Base-by-base conservation (phyloP, 2,113 vertebrate species). In the Eulemur macaco region DNA sequence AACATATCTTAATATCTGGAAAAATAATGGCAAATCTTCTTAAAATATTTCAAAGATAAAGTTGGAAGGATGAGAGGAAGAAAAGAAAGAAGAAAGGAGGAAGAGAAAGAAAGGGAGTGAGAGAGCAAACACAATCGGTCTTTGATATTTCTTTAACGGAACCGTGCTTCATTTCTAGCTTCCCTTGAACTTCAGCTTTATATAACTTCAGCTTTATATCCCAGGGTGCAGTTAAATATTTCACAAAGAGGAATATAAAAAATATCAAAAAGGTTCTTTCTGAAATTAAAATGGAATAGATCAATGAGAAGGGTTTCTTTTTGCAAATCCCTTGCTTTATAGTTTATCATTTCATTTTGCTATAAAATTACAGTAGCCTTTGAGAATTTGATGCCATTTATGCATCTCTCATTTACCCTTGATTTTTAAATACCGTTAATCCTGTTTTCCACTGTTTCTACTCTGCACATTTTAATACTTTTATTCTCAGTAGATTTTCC, bases 271-370 rank as follows among this genome's bases (percentile, higher is more conserved):
- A 66, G 18, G 1, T 87, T 77, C 69, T 78, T 86, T 63, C 54
- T 81, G 76, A 95, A 94, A 95, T 95, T 95, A 92, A 97, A 96
- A 90, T 85, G 64, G 39, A 69, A 37, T 56, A 78, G 13, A 97
- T 96, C 92, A 96, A 73, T 90, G 42, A 47, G 50, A 86, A 95
- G 17, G 18, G 31, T 66, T 95, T 89, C 23, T 95, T 87, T 68
- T 50, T 92, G 64, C 50, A 96, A 96, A 97, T 96, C 12, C 39
- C 37, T 85, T 76, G 8, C 94, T 95, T 94, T 92, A 54, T 29
- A 87, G 25, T 80, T 73, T 21, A 63, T 89, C 56, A 77, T 95
- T 96, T 95, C 64, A 88, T 94, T 98, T 91, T 94, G 60, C 64
- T 82, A 18, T 85, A 78, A 95, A 96, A 92, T 97, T 87, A 81